Conservation (phyloP, 2,797 vertebrate species). For the Cottoperca gobio region DNA sequence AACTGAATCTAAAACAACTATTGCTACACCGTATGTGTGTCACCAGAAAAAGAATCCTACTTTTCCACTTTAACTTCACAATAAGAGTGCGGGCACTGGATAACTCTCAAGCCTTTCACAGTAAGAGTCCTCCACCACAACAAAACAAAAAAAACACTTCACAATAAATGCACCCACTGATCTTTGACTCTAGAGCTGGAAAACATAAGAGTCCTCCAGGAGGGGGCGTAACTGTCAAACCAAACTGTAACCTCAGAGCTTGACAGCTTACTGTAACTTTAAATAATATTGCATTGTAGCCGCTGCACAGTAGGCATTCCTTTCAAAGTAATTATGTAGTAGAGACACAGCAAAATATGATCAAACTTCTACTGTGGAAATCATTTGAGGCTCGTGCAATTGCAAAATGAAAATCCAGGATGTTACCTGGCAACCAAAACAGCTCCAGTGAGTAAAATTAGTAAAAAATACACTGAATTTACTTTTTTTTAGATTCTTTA, state of each 20-base stretch:
- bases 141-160: constrained; percentile 25
- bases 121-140: constrained; percentile 55
- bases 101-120: constrained; percentile 61
- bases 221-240: constrained; percentile 3
- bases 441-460: constrained; percentile 57
- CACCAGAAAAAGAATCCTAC: constrained; percentile 20
- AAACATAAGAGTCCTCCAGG: constrained; percentile 1
- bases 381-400: constrained; percentile 41
- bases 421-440: constrained; percentile 39
- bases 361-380: constrained; percentile 47
- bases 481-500: neutral
- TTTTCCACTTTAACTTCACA: constrained; percentile 46
- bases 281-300: constrained; percentile 73
- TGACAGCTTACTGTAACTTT: constrained; percentile 32
- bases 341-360: constrained; percentile 44
- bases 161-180: constrained; percentile 43
- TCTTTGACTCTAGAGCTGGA: constrained; percentile 2
- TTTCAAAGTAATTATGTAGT: constrained; percentile 23
- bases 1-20: constrained; percentile 36
- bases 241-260: constrained; percentile 11
- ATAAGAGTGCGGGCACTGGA: constrained; percentile 37
- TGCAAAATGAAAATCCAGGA: constrained; percentile 49
- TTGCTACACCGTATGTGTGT: constrained; percentile 26
- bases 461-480: constrained; percentile 7
- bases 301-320: constrained; percentile 43